These are phyloP conservation scores for Muraenolepis orangiensis DNA, from an alignment of 2,797 vertebrate genomes.

Conservation along the genomic window DNA sequence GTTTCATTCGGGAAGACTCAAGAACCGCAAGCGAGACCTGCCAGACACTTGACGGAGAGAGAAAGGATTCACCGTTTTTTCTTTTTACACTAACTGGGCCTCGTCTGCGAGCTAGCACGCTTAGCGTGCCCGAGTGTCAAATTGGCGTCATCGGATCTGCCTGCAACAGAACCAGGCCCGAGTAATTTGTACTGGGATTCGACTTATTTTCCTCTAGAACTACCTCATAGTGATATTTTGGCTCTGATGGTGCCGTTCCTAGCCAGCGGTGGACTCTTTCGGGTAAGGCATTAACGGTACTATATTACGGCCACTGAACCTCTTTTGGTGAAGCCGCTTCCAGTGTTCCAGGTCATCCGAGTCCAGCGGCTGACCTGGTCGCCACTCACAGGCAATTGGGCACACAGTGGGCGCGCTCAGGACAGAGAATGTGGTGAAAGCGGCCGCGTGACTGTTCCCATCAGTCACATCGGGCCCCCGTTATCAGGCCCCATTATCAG, in stretches of 20 bases:
- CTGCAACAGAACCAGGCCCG: slow-evolving; percentile 11
- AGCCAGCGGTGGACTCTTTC: neutral
- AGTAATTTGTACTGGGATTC: slow-evolving; percentile 41
- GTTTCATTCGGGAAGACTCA: slow-evolving; percentile 41
- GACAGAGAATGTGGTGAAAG: slow-evolving; percentile 60
- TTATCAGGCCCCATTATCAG: too few relatives aligned
- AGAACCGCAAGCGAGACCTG: slow-evolving; percentile 31
- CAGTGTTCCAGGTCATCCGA: slow-evolving; percentile 45
- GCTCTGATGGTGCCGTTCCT: neutral
- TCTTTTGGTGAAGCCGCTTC: slow-evolving; percentile 8
- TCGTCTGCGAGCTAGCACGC: slow-evolving; percentile 31
- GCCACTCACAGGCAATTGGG: slow-evolving; percentile 48
- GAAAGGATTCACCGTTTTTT: slow-evolving; percentile 50
- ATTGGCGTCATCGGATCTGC: slow-evolving; percentile 35
- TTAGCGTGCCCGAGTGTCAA: slow-evolving; percentile 39
- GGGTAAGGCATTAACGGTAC: neutral
- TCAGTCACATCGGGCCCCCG: slow-evolving; percentile 59
- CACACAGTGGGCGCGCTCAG: slow-evolving; percentile 61
- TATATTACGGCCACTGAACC: slow-evolving; percentile 20
- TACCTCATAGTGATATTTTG: neutral
- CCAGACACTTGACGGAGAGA: slow-evolving; percentile 52
- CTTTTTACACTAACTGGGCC: slow-evolving; percentile 47
- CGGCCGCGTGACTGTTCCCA: slow-evolving; percentile 63
- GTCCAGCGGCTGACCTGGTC: slow-evolving; percentile 14
- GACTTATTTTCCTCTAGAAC: slow-evolving; percentile 40